These are phyloP conservation scores for Asteroscopus sphinx DNA, from an alignment of 2,888 invertebrate species.

Conservation along the genomic window DNA sequence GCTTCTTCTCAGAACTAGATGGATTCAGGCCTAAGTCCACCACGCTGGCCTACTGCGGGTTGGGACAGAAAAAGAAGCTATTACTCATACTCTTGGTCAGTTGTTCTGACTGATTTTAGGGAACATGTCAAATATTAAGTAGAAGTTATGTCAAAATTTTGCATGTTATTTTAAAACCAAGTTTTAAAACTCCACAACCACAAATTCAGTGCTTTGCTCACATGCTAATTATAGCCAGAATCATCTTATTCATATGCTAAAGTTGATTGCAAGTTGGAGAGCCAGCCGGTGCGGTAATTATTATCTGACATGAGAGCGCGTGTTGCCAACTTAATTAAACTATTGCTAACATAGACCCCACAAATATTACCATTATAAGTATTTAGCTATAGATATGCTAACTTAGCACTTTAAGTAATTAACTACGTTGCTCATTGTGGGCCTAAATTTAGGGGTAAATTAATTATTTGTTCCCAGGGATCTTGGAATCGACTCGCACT, in stretches of 20 bases:
- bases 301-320: conserved; percentile 52
- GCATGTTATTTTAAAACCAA: too few species aligned
- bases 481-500: too few species aligned
- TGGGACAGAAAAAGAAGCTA: too few species aligned
- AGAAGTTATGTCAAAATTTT: too few species aligned
- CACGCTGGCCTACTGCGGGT: too few species aligned
- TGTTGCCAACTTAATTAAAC: conserved; percentile 60
- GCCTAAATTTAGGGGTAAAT: conserved; percentile 11
- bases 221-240: conserved; percentile 29
- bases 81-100: too few species aligned
- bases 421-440: conserved; percentile 18
- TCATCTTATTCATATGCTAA: conserved; percentile 13
- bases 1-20: too few species aligned
- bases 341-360: conserved; percentile 31
- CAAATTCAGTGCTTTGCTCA: background rate
- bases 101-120: too few species aligned
- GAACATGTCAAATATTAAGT: too few species aligned
- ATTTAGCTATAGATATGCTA: conserved; percentile 5
- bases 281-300: conserved; percentile 49
- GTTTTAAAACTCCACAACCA: too few species aligned
- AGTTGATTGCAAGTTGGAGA: conserved; percentile 29
- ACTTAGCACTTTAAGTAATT: conserved; percentile 33
- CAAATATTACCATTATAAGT: conserved; percentile 9
- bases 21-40: too few species aligned
- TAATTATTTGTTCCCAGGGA: conserved; percentile 15